Percentiles rank a stretch among this genome's conserved stretches.
Evolutionary conservation across 2,888 invertebrate species (phyloP).

Genomic region (Cephalotes varians): DNA sequence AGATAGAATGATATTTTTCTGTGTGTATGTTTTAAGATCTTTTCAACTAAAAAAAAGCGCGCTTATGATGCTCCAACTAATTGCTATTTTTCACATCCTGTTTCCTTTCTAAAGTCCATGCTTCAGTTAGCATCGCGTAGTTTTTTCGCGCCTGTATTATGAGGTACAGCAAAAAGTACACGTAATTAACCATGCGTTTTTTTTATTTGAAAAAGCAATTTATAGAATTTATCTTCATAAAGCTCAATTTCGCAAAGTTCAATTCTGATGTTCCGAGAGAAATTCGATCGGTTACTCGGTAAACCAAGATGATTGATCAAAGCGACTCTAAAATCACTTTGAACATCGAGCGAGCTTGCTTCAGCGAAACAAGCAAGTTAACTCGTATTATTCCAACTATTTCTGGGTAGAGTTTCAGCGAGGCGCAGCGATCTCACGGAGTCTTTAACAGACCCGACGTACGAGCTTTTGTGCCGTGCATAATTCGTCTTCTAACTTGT

Average conservation of each 20-base stretch:
- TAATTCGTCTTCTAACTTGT: constrained; percentile 63
- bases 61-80: background rate
- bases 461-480: constrained; percentile 60
- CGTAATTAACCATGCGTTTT: background rate
- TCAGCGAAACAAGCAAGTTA: background rate
- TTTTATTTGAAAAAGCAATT: background rate
- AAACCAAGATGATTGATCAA: background rate
- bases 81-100: constrained; percentile 8
- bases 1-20: too few relatives aligned
- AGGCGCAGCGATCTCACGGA: constrained; percentile 34
- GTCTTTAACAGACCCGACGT: constrained; percentile 63
- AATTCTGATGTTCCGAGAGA: background rate
- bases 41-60: too few relatives aligned
- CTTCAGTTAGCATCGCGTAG: background rate
- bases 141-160: background rate
- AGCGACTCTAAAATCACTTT: background rate
- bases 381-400: background rate
- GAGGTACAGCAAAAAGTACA: background rate
- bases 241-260: background rate
- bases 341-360: background rate
- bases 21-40: too few relatives aligned
- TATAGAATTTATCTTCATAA: background rate
- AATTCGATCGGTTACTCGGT: background rate
- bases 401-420: background rate
- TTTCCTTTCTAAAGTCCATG: constrained; percentile 8